phyloP scores from a whole-genome alignment of 2,113 vertebrate species.

The Oenanthe melanoleuca region DNA sequence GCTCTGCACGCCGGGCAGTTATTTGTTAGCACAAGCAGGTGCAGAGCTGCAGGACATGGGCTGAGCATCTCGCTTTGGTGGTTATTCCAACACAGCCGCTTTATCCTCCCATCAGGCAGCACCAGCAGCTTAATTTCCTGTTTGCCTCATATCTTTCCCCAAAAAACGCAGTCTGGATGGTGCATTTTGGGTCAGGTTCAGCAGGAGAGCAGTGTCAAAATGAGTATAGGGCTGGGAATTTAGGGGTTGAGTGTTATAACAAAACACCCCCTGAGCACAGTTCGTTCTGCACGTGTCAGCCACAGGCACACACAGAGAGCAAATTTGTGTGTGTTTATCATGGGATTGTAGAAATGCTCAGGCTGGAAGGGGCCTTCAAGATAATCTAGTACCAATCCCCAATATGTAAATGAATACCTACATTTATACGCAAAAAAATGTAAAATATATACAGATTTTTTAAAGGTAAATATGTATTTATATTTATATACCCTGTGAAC shows the following conservation, averaged over 20 bases:
- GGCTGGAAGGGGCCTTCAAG: not conserved
- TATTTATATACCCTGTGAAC: not conserved
- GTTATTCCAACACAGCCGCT: slow-evolving; percentile 43
- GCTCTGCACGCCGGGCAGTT: not conserved
- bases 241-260: not conserved
- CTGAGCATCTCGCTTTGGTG: not conserved
- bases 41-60: slow-evolving; percentile 60
- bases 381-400: not conserved
- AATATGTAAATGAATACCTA: not conserved
- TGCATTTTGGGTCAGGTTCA: not conserved
- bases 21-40: slow-evolving; percentile 25
- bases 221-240: not conserved
- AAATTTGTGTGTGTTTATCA: not conserved
- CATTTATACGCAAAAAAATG: not conserved
- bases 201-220: not conserved
- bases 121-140: not conserved
- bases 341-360: fast-evolving
- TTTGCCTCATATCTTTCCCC: not conserved
- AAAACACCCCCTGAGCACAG: not conserved
- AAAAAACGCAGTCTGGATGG: not conserved
- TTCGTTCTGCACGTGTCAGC: not conserved
- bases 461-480: fast-evolving
- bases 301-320: not conserved
- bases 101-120: slow-evolving; percentile 33
- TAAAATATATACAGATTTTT: not conserved